Evolutionary conservation across 2,797 vertebrate species (phyloP).

Genomic region (Oreonectes daqikongensis): DNA sequence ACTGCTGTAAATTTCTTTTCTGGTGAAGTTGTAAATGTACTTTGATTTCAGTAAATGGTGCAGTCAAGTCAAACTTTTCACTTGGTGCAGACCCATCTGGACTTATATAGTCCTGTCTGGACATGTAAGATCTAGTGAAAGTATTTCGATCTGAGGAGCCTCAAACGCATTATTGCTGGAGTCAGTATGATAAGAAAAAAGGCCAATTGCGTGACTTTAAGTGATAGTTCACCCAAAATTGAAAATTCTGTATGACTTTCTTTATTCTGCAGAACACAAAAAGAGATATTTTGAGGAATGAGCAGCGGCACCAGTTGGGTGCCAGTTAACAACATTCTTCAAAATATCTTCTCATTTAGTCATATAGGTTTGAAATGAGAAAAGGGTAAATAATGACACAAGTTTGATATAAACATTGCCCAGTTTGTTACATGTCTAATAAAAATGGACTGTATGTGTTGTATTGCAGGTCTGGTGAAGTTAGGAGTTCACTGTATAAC

Average conservation of each 20-base stretch:
- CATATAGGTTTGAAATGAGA: no score
- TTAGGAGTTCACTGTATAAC: conserved; percentile 91
- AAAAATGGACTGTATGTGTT: conserved; percentile 5
- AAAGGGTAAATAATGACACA: no score
- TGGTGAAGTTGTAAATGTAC: not conserved
- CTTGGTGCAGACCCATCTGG: not conserved
- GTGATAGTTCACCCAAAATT: no score
- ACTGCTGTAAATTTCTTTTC: not conserved
- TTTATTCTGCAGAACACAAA: no score
- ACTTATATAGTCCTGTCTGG: not conserved
- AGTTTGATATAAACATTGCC: conserved; percentile 1
- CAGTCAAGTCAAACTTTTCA: not conserved
- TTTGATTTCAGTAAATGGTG: conserved; percentile 3
- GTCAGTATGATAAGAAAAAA: not conserved
- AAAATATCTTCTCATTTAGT: no score
- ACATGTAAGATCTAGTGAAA: conserved; percentile 1
- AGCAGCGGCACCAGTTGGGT: no score
- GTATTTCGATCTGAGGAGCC: not conserved
- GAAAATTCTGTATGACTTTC: no score
- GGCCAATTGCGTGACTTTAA: no score
- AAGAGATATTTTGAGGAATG: no score
- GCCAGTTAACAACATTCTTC: no score
- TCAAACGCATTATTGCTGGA: not conserved
- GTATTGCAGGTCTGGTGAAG: conserved; percentile 85
- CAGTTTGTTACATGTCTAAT: not conserved